Percentiles rank a stretch among this genome's conserved stretches.
Evolutionary conservation across 2,888 invertebrate species (phyloP).

Genomic region (Fragum fragum): DNA sequence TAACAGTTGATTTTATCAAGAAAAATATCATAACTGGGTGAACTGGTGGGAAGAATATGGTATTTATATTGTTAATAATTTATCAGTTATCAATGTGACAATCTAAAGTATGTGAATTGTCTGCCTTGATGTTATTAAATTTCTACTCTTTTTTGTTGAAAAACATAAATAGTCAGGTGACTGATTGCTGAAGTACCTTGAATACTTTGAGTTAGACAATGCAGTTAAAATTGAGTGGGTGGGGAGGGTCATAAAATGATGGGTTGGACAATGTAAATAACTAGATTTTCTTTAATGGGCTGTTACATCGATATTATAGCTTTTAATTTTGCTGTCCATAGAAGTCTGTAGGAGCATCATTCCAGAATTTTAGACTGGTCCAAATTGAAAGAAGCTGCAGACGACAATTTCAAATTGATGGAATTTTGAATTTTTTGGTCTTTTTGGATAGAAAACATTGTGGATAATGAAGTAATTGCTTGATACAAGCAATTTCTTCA

Average conservation of each 20-base stretch:
- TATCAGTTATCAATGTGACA: neutral
- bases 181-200: neutral
- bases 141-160: neutral
- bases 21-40: neutral
- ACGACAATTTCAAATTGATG: too few relatives aligned
- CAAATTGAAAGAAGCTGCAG: too few relatives aligned
- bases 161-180: neutral
- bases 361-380: too few relatives aligned
- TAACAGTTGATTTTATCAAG: neutral
- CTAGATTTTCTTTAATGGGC: too few relatives aligned
- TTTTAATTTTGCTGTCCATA: too few relatives aligned
- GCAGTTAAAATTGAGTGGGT: neutral
- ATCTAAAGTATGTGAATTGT: neutral
- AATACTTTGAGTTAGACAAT: neutral
- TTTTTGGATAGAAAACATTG: too few relatives aligned
- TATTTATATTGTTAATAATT: constrained; percentile 2
- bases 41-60: neutral
- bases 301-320: too few relatives aligned
- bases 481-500: too few relatives aligned
- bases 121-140: neutral
- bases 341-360: too few relatives aligned
- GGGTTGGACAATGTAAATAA: neutral
- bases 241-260: neutral
- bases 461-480: too few relatives aligned
- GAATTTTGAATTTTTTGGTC: too few relatives aligned